Conservation (phyloP, 2,797 vertebrate species). For the Potorous gilbertii region DNA sequence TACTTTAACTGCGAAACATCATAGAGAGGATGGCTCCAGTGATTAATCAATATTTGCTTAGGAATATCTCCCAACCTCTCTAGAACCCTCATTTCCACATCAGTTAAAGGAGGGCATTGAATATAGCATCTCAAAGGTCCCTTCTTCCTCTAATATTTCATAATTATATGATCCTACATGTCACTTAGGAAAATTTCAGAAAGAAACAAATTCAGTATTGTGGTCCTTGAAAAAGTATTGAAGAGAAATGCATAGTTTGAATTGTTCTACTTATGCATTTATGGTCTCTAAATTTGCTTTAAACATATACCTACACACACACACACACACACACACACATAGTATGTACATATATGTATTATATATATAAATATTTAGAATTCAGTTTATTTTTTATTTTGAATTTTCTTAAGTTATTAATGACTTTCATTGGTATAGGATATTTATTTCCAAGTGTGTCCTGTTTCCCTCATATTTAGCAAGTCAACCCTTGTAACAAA, state of each 20-base stretch:
- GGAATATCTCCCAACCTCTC: not conserved
- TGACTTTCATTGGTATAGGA: too few relatives aligned
- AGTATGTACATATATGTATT: not conserved
- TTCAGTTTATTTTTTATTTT: too few relatives aligned
- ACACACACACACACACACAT: too few relatives aligned
- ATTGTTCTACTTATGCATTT: not conserved
- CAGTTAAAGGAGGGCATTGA: not conserved
- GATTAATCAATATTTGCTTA: not conserved
- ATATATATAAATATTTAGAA: too few relatives aligned
- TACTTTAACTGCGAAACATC: constrained; percentile 7
- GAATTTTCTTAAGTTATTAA: too few relatives aligned
- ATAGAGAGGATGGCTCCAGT: not conserved
- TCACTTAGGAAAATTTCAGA: constrained; percentile 21
- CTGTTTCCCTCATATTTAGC: too few relatives aligned
- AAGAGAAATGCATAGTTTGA: constrained; percentile 2
- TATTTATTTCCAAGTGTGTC: too few relatives aligned
- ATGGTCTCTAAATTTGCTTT: constrained; percentile 8
- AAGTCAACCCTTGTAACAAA: too few relatives aligned
- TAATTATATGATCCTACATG: constrained; percentile 34
- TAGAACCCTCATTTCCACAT: not conserved
- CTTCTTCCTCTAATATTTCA: not conserved
- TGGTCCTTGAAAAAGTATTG: constrained; percentile 2
- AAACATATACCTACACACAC: not conserved
- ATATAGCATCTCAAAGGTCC: not conserved
- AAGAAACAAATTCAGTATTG: not conserved